Percentiles rank a stretch among this genome's conserved stretches.
These are phyloP conservation scores for Sphenodon punctatus DNA, from an alignment of 2,797 vertebrate genomes.

Conservation along the genomic window DNA sequence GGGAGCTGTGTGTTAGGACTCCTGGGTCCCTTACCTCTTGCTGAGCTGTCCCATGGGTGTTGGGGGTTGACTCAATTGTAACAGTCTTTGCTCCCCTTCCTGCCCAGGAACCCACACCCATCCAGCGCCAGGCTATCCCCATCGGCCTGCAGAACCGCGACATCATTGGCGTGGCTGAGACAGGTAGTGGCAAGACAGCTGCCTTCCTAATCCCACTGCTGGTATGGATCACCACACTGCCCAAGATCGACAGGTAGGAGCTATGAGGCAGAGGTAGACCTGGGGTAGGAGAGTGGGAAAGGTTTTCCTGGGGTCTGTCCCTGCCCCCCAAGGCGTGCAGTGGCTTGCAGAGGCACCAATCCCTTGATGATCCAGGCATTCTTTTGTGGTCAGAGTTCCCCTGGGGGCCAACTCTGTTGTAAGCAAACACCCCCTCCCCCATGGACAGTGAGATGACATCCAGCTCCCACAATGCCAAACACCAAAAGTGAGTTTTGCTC, in stretches of 20 bases:
- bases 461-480: no score
- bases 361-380: no score
- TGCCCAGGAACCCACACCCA: constrained; percentile 91
- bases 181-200: constrained; percentile 95
- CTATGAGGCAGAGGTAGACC: background rate
- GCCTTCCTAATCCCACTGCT: constrained; percentile 96
- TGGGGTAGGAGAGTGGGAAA: rapidly evolving
- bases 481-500: no score
- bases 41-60: rapidly evolving
- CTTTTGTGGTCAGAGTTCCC: no score
- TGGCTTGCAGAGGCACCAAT: no score
- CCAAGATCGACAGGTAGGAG: constrained; percentile 92
- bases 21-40: no score
- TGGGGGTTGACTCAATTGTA: background rate
- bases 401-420: no score
- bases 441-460: no score
- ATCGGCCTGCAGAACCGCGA: constrained; percentile 98
- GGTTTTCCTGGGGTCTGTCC: rapidly evolving
- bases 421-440: no score
- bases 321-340: no score
- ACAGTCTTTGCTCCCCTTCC: background rate
- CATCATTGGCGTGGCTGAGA: constrained; percentile 97
- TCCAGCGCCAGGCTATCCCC: constrained; percentile 98
- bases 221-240: constrained; percentile 97
- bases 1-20: rapidly evolving